Percentiles rank a stretch among this genome's conserved stretches.
Conservation (phyloP, 1,140 invertebrate genomes). For the Bradynema listronoti region DNA sequence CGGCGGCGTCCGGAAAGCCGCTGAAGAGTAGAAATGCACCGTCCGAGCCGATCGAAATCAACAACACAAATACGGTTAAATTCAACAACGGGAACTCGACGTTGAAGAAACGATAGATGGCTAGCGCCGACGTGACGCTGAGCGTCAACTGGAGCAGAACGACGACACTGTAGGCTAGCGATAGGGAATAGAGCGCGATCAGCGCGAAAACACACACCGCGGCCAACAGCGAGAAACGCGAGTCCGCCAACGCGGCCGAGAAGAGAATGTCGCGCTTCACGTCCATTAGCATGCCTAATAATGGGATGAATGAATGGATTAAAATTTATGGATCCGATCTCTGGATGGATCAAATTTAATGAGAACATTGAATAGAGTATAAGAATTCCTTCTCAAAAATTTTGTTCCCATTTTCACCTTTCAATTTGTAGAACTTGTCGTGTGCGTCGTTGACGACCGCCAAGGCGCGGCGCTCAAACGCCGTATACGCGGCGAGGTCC, state of each 20-base stretch:
- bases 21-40: slow-evolving; percentile 51
- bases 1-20: slow-evolving; percentile 38
- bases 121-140: slow-evolving; percentile 21
- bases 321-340: too few species aligned
- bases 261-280: slow-evolving; percentile 40
- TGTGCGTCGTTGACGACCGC: too few species aligned
- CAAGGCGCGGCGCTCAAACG: too few species aligned
- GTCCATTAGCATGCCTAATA: slow-evolving; percentile 40
- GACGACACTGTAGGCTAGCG: slow-evolving; percentile 30
- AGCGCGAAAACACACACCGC: slow-evolving; percentile 27
- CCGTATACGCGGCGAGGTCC: slow-evolving; percentile 12
- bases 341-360: too few species aligned
- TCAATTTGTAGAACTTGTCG: slow-evolving; percentile 19
- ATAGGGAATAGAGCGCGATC: slow-evolving; percentile 15
- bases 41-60: slow-evolving; percentile 53
- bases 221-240: slow-evolving; percentile 37
- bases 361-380: too few species aligned
- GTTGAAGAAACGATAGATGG: slow-evolving; percentile 33
- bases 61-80: slow-evolving; percentile 52
- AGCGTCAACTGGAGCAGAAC: slow-evolving; percentile 31
- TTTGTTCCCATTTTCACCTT: too few species aligned
- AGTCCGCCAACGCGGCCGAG: slow-evolving; percentile 33
- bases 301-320: background rate
- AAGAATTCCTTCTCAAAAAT: too few species aligned
- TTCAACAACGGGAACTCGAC: slow-evolving; percentile 54